These are phyloP conservation scores for Glyptemys insculpta DNA, from an alignment of 2,797 vertebrate species.

Conservation along the genomic window DNA sequence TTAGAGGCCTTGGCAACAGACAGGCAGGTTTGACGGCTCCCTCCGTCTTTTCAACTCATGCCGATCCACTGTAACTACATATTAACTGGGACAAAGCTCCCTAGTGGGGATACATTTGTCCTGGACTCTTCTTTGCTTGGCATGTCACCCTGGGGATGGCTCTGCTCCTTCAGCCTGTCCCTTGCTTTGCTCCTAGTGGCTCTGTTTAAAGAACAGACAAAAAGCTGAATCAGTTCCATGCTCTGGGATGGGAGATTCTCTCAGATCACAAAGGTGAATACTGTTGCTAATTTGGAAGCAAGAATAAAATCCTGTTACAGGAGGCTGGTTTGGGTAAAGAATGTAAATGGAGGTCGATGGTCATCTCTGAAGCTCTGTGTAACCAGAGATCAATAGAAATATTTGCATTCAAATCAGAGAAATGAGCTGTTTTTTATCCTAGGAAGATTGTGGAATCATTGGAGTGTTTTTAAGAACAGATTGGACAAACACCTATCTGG, in stretches of 20 bases:
- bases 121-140: background rate
- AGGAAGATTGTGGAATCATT: background rate
- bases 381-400: background rate
- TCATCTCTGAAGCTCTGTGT: background rate
- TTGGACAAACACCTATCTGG: background rate
- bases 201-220: background rate
- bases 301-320: accelerated
- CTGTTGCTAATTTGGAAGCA: accelerated
- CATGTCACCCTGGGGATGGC: accelerated
- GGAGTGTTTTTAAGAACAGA: background rate
- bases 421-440: background rate
- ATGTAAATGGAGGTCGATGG: accelerated
- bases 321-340: accelerated
- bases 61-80: too few species aligned
- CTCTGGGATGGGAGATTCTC: background rate
- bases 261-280: accelerated
- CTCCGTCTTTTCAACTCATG: too few species aligned
- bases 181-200: background rate
- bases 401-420: background rate
- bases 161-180: background rate
- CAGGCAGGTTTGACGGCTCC: too few species aligned
- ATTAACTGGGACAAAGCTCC: too few species aligned
- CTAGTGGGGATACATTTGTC: accelerated
- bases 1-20: too few species aligned
- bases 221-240: accelerated